phyloP scores from a whole-genome alignment of 2,797 vertebrate genomes.

The Eulemur rubriventer region DNA sequence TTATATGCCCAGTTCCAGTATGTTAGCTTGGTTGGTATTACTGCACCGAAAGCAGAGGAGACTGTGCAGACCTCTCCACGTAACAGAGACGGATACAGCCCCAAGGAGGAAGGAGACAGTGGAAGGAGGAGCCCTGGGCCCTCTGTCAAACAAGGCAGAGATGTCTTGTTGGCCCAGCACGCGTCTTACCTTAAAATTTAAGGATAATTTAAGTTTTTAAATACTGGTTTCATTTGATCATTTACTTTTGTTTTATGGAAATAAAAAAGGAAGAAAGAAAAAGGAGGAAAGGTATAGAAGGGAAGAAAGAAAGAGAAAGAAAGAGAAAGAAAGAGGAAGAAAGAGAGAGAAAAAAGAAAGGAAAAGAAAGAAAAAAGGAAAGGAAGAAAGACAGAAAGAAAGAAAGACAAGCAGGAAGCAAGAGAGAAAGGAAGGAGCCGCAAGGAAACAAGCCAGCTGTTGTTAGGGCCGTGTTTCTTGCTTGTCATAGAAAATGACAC shows the following conservation, averaged over 20 bases:
- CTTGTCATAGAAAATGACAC: neutral
- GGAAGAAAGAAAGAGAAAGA: no score
- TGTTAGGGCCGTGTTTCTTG: no score
- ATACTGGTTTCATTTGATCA: neutral
- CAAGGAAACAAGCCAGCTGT: no score
- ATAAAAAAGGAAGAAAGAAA: neutral
- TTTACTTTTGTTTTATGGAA: neutral
- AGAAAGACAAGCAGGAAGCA: no score
- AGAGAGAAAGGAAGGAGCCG: neutral
- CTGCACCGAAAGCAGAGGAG: neutral
- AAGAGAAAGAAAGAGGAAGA: neutral
- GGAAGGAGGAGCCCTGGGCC: neutral
- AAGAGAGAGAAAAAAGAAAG: neutral
- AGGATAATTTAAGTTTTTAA: slow-evolving; percentile 4
- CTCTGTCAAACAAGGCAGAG: neutral
- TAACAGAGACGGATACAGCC: neutral
- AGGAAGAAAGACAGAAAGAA: fast-evolving
- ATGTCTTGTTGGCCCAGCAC: neutral
- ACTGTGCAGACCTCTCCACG: no score
- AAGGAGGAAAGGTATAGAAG: neutral
- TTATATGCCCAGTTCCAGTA: neutral
- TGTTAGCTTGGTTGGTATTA: no score
- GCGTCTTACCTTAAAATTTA: neutral
- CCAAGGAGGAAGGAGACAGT: neutral
- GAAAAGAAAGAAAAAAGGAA: neutral